phyloP scores from a whole-genome alignment of 2,888 invertebrate species.

The Chaetogeoica ovagalla region DNA sequence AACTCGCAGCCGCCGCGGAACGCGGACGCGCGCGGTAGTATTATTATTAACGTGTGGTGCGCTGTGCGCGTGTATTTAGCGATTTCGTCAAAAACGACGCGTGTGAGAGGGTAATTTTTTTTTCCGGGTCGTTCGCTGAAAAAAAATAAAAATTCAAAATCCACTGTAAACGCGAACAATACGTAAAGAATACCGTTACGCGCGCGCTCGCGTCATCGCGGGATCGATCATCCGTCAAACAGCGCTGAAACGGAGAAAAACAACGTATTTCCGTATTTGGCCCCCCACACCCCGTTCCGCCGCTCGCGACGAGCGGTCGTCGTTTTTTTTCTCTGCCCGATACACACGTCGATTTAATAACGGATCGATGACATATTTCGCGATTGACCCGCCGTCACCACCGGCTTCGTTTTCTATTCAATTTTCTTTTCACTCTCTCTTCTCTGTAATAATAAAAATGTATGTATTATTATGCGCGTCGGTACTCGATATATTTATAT shows the following conservation, averaged over 20 bases:
- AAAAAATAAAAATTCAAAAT: no score
- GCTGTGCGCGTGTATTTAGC: no score
- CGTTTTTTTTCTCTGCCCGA: no score
- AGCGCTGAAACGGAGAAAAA: neutral
- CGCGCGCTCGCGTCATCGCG: neutral
- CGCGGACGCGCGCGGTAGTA: no score
- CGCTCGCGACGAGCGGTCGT: neutral
- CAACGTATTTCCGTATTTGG: neutral
- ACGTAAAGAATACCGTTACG: neutral
- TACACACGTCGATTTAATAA: neutral
- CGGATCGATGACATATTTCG: slow-evolving; percentile 34
- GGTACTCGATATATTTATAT: no score
- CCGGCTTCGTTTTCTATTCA: neutral
- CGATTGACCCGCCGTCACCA: slow-evolving; percentile 33
- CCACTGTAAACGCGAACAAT: neutral
- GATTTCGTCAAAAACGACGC: no score
- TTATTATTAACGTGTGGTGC: no score
- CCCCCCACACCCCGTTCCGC: neutral
- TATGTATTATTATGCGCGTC: no score
- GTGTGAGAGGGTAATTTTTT: no score
- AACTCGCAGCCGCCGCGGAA: no score
- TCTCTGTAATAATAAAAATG: no score
- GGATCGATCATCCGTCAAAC: slow-evolving; percentile 37
- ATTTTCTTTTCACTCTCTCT: neutral
- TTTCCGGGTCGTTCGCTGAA: no score